Evolutionary conservation across 30 jellyfish, hydroid and myxozoan genomes (phyloP).

Genomic region (Mastigias papua): DNA sequence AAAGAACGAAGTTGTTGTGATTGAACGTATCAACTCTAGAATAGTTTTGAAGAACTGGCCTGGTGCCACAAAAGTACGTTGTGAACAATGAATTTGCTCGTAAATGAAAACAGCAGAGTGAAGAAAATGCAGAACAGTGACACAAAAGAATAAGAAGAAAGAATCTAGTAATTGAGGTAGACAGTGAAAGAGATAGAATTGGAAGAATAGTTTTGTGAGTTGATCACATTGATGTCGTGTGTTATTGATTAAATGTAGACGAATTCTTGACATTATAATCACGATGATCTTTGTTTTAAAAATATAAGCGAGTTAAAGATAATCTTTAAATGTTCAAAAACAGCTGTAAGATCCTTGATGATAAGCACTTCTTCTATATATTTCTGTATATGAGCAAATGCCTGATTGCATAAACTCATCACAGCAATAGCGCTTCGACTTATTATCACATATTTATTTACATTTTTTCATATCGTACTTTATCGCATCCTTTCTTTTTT

Average conservation of each 20-base stretch:
- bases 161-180: not conserved
- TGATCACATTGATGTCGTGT: too few species aligned
- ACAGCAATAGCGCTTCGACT: not conserved
- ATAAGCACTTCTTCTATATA: not conserved
- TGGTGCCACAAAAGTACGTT: too few species aligned
- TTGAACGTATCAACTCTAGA: too few species aligned
- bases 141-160: too few species aligned
- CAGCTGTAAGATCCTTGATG: constrained; percentile 39
- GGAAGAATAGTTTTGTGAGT: too few species aligned
- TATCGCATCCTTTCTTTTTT: not conserved
- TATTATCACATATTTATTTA: not conserved
- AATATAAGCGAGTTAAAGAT: constrained; percentile 34
- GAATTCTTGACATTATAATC: constrained; percentile 27
- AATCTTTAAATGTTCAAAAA: constrained; percentile 11
- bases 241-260: not conserved
- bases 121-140: too few species aligned
- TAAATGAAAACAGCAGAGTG: too few species aligned
- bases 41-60: too few species aligned
- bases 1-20: too few species aligned
- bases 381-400: not conserved
- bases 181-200: not conserved
- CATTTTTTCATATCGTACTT: not conserved
- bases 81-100: too few species aligned
- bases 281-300: constrained; percentile 47
- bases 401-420: not conserved